A percentile compares a stretch with the other conserved stretches of the same genome.
Conservation (phyloP, 2,113 vertebrate genomes). For the Pyxicephalus adspersus region DNA sequence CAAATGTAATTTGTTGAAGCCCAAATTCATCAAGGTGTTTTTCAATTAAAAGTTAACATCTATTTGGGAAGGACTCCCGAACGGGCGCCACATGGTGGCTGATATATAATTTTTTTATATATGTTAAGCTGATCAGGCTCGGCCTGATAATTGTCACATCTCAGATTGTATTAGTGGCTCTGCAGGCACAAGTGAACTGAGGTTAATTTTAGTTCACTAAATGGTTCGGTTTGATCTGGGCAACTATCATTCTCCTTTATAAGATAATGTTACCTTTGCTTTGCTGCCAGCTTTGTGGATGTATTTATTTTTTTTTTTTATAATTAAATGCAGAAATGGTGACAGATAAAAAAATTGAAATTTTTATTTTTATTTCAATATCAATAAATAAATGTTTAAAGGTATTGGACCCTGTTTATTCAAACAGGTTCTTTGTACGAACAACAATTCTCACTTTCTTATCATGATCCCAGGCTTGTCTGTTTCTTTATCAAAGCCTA, state of each 20-base stretch:
- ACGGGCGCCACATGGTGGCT: slow-evolving; percentile 3
- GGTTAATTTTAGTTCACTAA: slow-evolving; percentile 43
- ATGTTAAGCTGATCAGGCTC: slow-evolving; percentile 31
- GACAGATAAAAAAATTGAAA: no score
- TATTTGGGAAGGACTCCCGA: slow-evolving; percentile 31
- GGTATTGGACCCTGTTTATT: no score
- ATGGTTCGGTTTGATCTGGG: not conserved
- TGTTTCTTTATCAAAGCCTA: no score
- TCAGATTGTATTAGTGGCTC: slow-evolving; percentile 14
- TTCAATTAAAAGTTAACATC: slow-evolving; percentile 26
- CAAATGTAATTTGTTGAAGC: slow-evolving; percentile 22
- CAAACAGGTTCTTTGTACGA: no score
- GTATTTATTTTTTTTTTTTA: not conserved
- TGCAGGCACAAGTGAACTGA: not conserved
- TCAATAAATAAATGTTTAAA: no score
- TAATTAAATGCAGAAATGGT: no score
- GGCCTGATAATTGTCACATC: slow-evolving; percentile 10
- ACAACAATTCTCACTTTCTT: no score
- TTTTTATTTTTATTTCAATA: no score
- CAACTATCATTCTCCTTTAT: not conserved
- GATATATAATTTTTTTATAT: slow-evolving; percentile 43
- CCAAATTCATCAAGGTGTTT: slow-evolving; percentile 48
- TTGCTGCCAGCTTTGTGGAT: not conserved
- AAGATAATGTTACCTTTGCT: not conserved
- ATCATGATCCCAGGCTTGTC: no score